These are phyloP conservation scores for Orthosia incerta DNA, from an alignment of 2,888 invertebrate genomes.

Conservation along the genomic window DNA sequence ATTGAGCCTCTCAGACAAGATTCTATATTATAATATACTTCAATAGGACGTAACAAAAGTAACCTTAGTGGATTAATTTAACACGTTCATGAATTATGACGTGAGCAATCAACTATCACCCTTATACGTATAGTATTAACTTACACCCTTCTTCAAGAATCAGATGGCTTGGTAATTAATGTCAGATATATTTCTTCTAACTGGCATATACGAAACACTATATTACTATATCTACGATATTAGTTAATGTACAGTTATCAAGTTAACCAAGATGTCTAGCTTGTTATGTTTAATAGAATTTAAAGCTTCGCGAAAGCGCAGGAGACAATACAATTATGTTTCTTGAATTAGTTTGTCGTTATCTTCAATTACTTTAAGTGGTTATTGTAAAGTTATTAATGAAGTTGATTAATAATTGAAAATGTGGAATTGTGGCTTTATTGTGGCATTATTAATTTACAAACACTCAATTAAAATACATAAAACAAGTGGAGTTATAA, in stretches of 20 bases:
- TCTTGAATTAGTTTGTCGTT: conserved; percentile 47
- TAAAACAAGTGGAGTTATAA: not conserved
- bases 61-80: conserved; percentile 40
- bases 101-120: conserved; percentile 44
- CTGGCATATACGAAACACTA: conserved; percentile 17
- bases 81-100: conserved; percentile 45
- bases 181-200: conserved; percentile 39
- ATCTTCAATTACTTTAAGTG: conserved; percentile 37
- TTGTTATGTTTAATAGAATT: conserved; percentile 41
- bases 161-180: conserved; percentile 20
- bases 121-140: conserved; percentile 41
- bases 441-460: not conserved
- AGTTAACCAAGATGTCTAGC: conserved; percentile 42
- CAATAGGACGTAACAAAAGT: conserved; percentile 46
- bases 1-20: conserved; percentile 23
- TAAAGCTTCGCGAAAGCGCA: conserved; percentile 41
- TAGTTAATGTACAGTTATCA: conserved; percentile 38
- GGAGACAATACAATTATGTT: conserved; percentile 48
- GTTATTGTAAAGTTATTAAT: conserved; percentile 25
- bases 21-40: conserved; percentile 18
- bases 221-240: conserved; percentile 20
- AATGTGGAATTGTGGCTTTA: conserved; percentile 15
- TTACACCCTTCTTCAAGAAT: conserved; percentile 36
- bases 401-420: conserved; percentile 3
- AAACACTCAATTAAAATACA: not conserved